Percentiles rank a stretch among this genome's conserved stretches.
phyloP scores from a whole-genome alignment of 1,140 invertebrate genomes.

The Mizuhopecten yessoensis region DNA sequence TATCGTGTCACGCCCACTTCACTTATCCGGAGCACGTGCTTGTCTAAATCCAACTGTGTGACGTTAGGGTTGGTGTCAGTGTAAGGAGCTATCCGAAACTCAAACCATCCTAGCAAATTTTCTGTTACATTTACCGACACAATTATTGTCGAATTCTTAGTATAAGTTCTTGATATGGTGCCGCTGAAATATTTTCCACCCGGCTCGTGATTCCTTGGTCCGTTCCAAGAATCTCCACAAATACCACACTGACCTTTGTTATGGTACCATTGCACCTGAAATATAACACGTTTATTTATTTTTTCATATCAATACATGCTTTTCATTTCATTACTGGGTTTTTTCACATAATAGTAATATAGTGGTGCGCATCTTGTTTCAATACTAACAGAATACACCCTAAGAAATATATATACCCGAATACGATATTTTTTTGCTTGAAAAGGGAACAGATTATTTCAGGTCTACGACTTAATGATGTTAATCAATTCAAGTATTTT shows the following conservation, averaged over 20 bases:
- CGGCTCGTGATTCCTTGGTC: not conserved
- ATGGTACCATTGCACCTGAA: not conserved
- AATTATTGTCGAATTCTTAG: not conserved
- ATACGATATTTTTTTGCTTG: too few relatives aligned
- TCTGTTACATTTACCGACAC: not conserved
- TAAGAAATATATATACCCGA: too few relatives aligned
- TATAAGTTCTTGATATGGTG: not conserved
- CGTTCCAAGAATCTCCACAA: not conserved
- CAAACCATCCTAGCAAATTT: slow-evolving; percentile 34
- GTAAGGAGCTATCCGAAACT: slow-evolving; percentile 16
- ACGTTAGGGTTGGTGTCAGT: not conserved
- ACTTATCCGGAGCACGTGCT: not conserved
- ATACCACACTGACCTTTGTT: not conserved
- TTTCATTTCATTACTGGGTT: too few relatives aligned
- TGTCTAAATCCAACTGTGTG: not conserved
- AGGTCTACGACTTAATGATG: too few relatives aligned
- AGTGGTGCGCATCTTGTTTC: too few relatives aligned
- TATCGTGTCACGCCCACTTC: not conserved
- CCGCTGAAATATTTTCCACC: not conserved
- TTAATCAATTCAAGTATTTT: too few relatives aligned
- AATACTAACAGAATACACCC: too few relatives aligned
- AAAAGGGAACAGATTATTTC: too few relatives aligned
- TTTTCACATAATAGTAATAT: too few relatives aligned
- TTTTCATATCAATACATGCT: too few relatives aligned
- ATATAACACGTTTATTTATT: too few relatives aligned